A percentile compares a stretch with the other conserved stretches of the same genome.
Evolutionary conservation across 2,113 vertebrate genomes (phyloP).

Genomic region (Oreochromis tanganicae): DNA sequence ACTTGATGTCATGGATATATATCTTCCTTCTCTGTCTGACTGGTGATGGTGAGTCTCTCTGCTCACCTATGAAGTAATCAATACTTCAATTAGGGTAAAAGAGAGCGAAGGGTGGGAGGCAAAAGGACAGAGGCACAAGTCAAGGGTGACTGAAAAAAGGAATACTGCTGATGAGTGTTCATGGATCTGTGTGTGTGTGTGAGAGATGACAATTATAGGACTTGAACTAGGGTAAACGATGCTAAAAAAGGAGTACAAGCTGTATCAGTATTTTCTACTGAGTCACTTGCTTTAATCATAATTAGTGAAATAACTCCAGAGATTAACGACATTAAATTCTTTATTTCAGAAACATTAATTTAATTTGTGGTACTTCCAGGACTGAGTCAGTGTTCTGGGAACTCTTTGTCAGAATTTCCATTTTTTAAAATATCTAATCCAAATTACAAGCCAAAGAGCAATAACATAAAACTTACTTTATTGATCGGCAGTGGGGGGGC

Average conservation of each 20-base stretch:
- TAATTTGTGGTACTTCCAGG: background rate
- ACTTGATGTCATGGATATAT: background rate
- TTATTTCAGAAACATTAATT: background rate
- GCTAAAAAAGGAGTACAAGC: background rate
- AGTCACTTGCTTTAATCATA: background rate
- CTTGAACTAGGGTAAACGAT: background rate
- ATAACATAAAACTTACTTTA: background rate
- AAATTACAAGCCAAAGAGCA: background rate
- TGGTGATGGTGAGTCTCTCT: background rate
- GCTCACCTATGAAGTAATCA: conserved; percentile 1
- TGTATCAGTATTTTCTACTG: background rate
- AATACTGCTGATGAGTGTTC: background rate
- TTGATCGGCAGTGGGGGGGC: background rate
- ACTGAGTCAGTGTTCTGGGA: background rate
- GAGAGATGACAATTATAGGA: rapidly evolving
- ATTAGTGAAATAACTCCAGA: background rate
- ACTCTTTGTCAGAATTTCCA: background rate
- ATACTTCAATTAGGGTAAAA: background rate
- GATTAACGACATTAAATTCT: background rate
- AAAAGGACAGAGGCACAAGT: background rate
- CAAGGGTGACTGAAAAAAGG: background rate
- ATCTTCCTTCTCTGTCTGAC: conserved; percentile 1
- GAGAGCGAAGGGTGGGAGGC: background rate
- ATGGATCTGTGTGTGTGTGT: background rate
- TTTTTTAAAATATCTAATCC: background rate